Evolutionary conservation across 2,113 vertebrate genomes (phyloP).

Genomic region (Octodon degus): DNA sequence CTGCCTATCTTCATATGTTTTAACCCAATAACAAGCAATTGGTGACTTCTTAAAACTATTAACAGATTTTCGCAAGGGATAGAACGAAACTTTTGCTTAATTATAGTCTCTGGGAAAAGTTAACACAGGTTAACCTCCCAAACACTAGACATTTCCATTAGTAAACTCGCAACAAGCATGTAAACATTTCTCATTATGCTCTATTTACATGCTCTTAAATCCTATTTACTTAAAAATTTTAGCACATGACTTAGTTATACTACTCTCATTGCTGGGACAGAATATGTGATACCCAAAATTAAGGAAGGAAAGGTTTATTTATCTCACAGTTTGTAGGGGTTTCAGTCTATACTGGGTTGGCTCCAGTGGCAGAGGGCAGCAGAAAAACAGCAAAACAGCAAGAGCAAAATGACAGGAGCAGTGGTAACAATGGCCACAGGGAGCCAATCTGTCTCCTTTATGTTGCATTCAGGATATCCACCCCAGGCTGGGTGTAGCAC

Average conservation of each 20-base stretch:
- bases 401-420: too few relatives aligned
- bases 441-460: too few relatives aligned
- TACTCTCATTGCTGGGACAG: too few relatives aligned
- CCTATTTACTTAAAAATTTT: slow-evolving; percentile 50
- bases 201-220: not conserved
- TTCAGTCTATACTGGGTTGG: too few relatives aligned
- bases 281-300: too few relatives aligned
- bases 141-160: not conserved
- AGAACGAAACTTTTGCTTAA: slow-evolving; percentile 56
- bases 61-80: slow-evolving; percentile 55
- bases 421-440: too few relatives aligned
- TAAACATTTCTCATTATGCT: not conserved
- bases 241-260: not conserved
- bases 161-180: not conserved
- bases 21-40: slow-evolving; percentile 60
- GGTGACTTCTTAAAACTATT: slow-evolving; percentile 66
- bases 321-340: too few relatives aligned
- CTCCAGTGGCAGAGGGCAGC: too few relatives aligned
- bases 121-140: slow-evolving; percentile 61
- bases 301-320: too few relatives aligned
- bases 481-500: too few relatives aligned
- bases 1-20: slow-evolving; percentile 68
- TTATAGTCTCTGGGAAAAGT: slow-evolving; percentile 59
- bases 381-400: too few relatives aligned
- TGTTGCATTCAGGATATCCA: too few relatives aligned